Percentiles rank a stretch among this genome's conserved stretches.
phyloP scores from a whole-genome alignment of 2,888 invertebrate genomes.

The Mongoloraphidia duomilia region DNA sequence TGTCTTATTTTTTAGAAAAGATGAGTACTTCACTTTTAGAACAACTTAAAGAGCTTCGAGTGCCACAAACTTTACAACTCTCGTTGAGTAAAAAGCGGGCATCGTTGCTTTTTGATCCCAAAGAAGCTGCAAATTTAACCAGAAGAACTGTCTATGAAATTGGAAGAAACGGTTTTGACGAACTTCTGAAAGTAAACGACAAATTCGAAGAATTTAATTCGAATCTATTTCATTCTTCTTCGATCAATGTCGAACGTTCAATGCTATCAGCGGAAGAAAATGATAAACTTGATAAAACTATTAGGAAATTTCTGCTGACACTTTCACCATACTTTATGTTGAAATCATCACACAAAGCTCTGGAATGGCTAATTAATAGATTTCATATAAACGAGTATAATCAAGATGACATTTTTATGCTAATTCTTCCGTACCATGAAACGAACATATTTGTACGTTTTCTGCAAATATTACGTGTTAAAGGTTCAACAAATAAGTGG shows the following conservation, averaged over 20 bases:
- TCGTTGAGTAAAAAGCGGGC: conserved; percentile 52
- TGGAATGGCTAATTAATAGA: conserved; percentile 91
- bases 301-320: conserved; percentile 64
- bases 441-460: conserved; percentile 75
- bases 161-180: conserved; percentile 72
- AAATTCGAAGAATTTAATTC: conserved; percentile 58
- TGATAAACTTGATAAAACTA: conserved; percentile 52
- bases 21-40: conserved; percentile 63
- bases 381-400: conserved; percentile 84
- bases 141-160: conserved; percentile 75
- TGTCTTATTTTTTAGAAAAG: conserved; percentile 9
- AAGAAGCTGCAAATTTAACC: conserved; percentile 78
- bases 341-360: conserved; percentile 70
- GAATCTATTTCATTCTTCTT: conserved; percentile 61
- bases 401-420: conserved; percentile 58
- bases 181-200: conserved; percentile 59
- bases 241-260: conserved; percentile 67
- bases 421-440: conserved; percentile 86
- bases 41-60: conserved; percentile 58
- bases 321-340: conserved; percentile 82
- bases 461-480: conserved; percentile 59
- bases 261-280: conserved; percentile 64
- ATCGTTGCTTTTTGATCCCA: conserved; percentile 79
- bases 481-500: conserved; percentile 48
- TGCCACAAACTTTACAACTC: conserved; percentile 58